A percentile compares a stretch with the other conserved stretches of the same genome.
phyloP scores from a whole-genome alignment of 1,140 invertebrate genomes.

The Euschistus heros region DNA sequence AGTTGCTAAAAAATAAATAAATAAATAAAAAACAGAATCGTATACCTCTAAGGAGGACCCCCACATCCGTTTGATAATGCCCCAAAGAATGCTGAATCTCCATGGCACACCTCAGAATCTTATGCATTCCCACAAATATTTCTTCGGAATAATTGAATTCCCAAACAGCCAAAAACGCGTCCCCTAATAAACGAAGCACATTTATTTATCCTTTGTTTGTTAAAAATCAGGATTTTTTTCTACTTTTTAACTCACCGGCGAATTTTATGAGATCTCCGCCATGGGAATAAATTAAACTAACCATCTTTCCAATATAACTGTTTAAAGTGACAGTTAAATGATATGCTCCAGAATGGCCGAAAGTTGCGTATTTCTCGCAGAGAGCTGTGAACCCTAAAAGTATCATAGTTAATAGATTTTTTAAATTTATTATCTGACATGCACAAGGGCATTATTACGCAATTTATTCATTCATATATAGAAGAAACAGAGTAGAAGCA shows the following conservation, averaged over 20 bases:
- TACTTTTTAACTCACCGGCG: constrained; percentile 32
- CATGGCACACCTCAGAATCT: constrained; percentile 49
- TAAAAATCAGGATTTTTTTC: not conserved
- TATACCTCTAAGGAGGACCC: constrained; percentile 34
- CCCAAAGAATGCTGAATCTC: constrained; percentile 52
- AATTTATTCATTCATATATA: no score
- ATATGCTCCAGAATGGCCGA: constrained; percentile 49
- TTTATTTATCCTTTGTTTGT: not conserved
- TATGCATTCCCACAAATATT: constrained; percentile 45
- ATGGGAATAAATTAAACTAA: constrained; percentile 49
- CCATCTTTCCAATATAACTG: constrained; percentile 52
- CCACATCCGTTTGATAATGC: constrained; percentile 45
- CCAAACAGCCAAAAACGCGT: constrained; percentile 54
- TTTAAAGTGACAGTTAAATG: constrained; percentile 50
- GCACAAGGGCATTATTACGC: no score
- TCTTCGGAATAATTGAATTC: constrained; percentile 39
- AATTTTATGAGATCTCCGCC: constrained; percentile 55
- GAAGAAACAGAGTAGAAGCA: no score
- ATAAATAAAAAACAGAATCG: no score
- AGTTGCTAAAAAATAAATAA: no score
- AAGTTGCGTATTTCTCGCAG: constrained; percentile 47
- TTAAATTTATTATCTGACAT: no score
- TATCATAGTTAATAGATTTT: not conserved
- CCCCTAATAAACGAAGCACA: constrained; percentile 35
- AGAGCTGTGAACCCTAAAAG: constrained; percentile 54